Conservation (phyloP, 2,888 invertebrate species). For the Nomada fabriciana region DNA sequence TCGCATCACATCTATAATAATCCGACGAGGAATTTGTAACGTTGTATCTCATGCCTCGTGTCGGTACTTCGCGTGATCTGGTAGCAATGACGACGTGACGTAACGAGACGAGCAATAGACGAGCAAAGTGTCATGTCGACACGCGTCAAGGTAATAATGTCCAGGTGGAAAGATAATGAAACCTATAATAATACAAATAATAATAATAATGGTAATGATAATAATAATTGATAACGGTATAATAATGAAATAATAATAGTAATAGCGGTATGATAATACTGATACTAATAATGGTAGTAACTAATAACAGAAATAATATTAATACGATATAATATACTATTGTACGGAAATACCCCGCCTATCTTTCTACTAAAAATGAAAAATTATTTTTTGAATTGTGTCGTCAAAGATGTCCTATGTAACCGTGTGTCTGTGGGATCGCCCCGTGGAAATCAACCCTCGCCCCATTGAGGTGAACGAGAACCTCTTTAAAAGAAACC, state of each 20-base stretch:
- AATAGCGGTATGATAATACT: slow-evolving; percentile 67
- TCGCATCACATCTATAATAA: slow-evolving; percentile 32
- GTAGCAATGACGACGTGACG: slow-evolving; percentile 40
- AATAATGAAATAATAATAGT: slow-evolving; percentile 67
- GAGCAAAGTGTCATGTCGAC: slow-evolving; percentile 36
- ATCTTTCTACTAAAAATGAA: slow-evolving; percentile 81
- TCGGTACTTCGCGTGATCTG: slow-evolving; percentile 43
- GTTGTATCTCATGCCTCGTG: slow-evolving; percentile 41
- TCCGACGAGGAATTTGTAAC: slow-evolving; percentile 38
- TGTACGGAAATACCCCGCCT: slow-evolving; percentile 78
- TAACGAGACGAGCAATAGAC: slow-evolving; percentile 62
- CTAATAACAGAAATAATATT: slow-evolving; percentile 63
- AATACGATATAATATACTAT: slow-evolving; percentile 74
- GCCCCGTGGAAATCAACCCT: slow-evolving; percentile 57
- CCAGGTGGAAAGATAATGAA: slow-evolving; percentile 69
- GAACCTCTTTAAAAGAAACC: slow-evolving; percentile 38
- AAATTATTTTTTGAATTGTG: slow-evolving; percentile 82
- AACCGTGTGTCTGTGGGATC: slow-evolving; percentile 69
- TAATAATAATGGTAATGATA: slow-evolving; percentile 59
- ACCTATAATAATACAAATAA: slow-evolving; percentile 59
- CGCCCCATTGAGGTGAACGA: slow-evolving; percentile 29
- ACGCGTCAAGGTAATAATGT: slow-evolving; percentile 68
- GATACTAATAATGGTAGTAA: slow-evolving; percentile 66
- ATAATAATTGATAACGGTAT: slow-evolving; percentile 55
- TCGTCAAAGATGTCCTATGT: slow-evolving; percentile 75